Base-by-base conservation (phyloP, 2,113 vertebrate species). In the Halcyon malimbica region DNA sequence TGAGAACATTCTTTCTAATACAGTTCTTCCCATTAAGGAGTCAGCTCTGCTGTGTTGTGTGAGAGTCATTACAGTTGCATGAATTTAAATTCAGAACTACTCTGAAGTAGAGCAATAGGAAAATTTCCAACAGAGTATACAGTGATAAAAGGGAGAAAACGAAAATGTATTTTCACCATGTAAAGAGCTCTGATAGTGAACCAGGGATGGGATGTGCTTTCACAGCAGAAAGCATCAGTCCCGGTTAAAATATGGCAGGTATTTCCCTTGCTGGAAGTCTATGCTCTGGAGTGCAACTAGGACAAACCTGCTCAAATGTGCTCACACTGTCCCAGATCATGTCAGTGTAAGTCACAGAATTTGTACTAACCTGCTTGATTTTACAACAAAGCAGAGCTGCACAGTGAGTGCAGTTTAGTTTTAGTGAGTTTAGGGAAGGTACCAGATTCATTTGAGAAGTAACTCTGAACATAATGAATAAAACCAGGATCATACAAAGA, bases 261-360 rank as follows among this genome's bases (percentile, higher is more conserved):
- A 10, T 4, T 7, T 20, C n/a, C 31, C 51, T 37, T 2, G 3
- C 12, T 70, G 46, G 56, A 62, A 29, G 4, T 41, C 28, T 37
- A 46, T 8, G 24, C 56, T 68, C 59, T 50, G 24, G 50, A 9
- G 3, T 0, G 8, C 35, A 12, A 35, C n/a, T 1, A 62, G 33
- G 37, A 70, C 31, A 68, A 86, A 63, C 25, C 44, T 31, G 24
- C 9, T 23, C 70, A 41, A 71, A 46, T 2, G 54, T 44, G 37
- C 57, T 37, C 17, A 23, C n/a, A n/a, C 64, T 41, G 65, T 18
- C 56, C 74, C 56, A 67, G 56, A 24, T 31, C 41, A 8, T 0
- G 2, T 2, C 65, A 90, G n/a, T 4, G 2, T 6, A 23, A 19
- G 39, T 5, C 29, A 28, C 2, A 5, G 1, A 24, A 76, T 39